Conservation (phyloP, 2,888 invertebrate species). For the Mycalesis mineus region DNA sequence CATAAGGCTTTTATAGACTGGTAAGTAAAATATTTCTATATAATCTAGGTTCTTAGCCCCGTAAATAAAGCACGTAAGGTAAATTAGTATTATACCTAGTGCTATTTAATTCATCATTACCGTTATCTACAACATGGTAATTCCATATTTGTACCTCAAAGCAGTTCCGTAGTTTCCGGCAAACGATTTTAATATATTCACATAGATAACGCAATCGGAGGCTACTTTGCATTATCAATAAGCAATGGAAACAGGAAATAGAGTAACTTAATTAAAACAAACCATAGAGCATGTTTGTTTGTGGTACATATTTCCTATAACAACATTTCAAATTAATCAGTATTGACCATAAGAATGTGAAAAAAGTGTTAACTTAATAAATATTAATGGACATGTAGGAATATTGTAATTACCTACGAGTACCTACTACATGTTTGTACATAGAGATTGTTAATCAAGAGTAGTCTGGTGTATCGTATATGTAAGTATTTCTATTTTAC, state of each 20-base stretch:
- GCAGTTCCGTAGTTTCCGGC: neutral
- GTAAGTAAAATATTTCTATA: no score
- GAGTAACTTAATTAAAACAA: neutral
- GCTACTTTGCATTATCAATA: neutral
- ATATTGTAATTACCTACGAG: no score
- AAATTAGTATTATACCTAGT: no score
- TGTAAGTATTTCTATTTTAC: no score
- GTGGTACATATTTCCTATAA: neutral
- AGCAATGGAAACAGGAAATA: neutral
- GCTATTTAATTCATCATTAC: no score
- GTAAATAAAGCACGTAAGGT: no score
- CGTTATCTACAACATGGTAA: neutral
- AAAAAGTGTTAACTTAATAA: neutral
- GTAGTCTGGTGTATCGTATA: no score
- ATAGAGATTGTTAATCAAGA: no score
- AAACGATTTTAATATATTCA: neutral
- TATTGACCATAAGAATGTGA: neutral
- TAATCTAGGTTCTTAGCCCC: no score
- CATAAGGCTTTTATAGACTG: no score
- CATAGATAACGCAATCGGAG: slow-evolving; percentile 2
- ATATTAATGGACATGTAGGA: no score
- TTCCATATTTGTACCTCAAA: neutral
- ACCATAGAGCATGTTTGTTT: neutral
- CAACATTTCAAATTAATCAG: neutral
- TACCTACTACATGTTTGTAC: no score